Evolutionary conservation across 2,888 invertebrate genomes (phyloP), one percentile per base, ranked within the genome.

Genomic region (Orthosia incerta): DNA sequence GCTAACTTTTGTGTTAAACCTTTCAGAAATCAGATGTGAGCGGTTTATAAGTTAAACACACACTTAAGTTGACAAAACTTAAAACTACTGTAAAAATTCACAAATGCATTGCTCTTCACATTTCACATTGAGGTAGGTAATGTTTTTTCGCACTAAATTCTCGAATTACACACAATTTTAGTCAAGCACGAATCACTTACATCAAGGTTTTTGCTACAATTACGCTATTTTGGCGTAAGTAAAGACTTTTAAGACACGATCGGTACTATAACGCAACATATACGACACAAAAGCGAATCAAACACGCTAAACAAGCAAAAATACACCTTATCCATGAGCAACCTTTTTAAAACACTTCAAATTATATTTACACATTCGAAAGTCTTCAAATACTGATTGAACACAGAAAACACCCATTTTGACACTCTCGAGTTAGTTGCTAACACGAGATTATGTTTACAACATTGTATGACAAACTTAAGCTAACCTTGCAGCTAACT

Each of bases 111-210:
- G 26, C 45, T 39, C 57, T 71, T 64, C 48, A 61, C 60, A 64
- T 59, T 55, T n/a, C 12, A 62, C 61, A 18, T 15, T 82, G 80
- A 81, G 80, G 80, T 81, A 81, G 82, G 56, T 77, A 59, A 51
- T 31, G 20, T 53, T 67, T 77, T 51, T 64, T 48, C 48, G 23
- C 66, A 48, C 20, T 51, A 13, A 5, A 61, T 65, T 69, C n/a
- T 15, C 3, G 18, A 69, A n/a, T 61, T 45, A 60, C 48, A 67
- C 63, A 26, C 13, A n/a, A 11, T 31, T 31, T 48, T 18, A 39
- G 18, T 18, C 18, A 15, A 71, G 2, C 18, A n/a, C 16, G 0
- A 26, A 20, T 60, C 2, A 16, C 12, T 13, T 61, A n/a, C 26
- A 45, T 69, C 12, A 5, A 18, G 59, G 15, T 57, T 45, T n/a